phyloP scores from a whole-genome alignment of 2,113 vertebrate genomes.

The Gadus macrocephalus region DNA sequence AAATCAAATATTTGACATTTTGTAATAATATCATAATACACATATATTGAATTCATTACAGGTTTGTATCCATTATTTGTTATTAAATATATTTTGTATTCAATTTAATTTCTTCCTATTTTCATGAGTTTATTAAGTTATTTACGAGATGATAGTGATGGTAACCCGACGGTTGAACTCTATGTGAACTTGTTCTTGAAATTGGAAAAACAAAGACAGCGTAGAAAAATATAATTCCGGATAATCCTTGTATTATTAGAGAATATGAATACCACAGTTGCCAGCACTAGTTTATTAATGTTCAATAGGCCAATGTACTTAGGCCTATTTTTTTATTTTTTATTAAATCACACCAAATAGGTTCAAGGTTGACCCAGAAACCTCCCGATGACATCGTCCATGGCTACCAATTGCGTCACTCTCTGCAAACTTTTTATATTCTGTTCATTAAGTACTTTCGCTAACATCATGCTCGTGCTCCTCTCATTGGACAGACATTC shows the following conservation, averaged over 20 bases:
- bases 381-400: conserved; percentile 33
- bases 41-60: too few relatives aligned
- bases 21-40: too few relatives aligned
- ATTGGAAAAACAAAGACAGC: neutral
- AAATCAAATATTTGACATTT: too few relatives aligned
- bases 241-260: conserved; percentile 13
- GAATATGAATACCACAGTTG: conserved; percentile 22
- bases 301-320: conserved; percentile 16
- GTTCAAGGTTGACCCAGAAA: conserved; percentile 58
- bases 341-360: conserved; percentile 29
- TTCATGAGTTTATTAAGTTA: neutral
- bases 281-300: neutral
- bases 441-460: neutral
- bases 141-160: conserved; percentile 6
- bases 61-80: neutral
- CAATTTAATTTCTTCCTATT: too few relatives aligned
- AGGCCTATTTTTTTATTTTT: conserved; percentile 13
- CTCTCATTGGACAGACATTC: neutral
- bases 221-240: conserved; percentile 19
- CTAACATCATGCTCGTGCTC: neutral
- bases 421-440: conserved; percentile 6
- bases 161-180: conserved; percentile 33
- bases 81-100: neutral
- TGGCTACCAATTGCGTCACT: neutral
- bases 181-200: conserved; percentile 33